These are phyloP conservation scores for Iguana delicatissima DNA, from an alignment of 2,797 vertebrate species.

Conservation along the genomic window DNA sequence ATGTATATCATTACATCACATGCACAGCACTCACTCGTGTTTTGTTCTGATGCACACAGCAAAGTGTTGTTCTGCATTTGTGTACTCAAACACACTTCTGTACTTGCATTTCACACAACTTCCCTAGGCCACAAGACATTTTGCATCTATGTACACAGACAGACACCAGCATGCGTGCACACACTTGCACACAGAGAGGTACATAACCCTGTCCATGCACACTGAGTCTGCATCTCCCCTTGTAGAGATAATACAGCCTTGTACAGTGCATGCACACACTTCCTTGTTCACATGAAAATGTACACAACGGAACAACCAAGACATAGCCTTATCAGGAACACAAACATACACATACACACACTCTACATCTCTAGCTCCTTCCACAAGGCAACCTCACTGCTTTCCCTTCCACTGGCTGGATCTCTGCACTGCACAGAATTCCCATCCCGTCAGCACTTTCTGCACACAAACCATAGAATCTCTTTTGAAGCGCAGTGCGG, in stretches of 20 bases:
- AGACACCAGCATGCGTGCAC: neutral
- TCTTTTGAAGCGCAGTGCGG: slow-evolving; percentile 40
- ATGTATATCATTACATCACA: too few species aligned
- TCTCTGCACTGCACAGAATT: slow-evolving; percentile 45
- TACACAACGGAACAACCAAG: neutral
- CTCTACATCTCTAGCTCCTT: neutral
- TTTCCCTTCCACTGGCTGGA: slow-evolving; percentile 7
- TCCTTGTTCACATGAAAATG: neutral
- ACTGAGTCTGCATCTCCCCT: neutral
- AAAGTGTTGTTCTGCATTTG: neutral
- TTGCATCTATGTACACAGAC: neutral
- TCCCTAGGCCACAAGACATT: neutral
- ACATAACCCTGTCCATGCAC: too few species aligned
- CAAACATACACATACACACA: neutral
- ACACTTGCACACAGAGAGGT: neutral
- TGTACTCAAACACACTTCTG: neutral
- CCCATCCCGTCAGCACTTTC: slow-evolving; percentile 49
- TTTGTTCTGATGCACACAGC: neutral
- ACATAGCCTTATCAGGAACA: neutral
- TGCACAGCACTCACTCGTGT: too few species aligned
- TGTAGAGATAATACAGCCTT: neutral
- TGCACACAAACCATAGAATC: slow-evolving; percentile 40
- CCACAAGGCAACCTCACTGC: slow-evolving; percentile 18
- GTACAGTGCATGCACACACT: neutral
- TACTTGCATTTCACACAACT: neutral